Evolutionary conservation across 2,797 vertebrate species (phyloP), one percentile per base, ranked within the genome.

Genomic region (Limnodromus scolopaceus): DNA sequence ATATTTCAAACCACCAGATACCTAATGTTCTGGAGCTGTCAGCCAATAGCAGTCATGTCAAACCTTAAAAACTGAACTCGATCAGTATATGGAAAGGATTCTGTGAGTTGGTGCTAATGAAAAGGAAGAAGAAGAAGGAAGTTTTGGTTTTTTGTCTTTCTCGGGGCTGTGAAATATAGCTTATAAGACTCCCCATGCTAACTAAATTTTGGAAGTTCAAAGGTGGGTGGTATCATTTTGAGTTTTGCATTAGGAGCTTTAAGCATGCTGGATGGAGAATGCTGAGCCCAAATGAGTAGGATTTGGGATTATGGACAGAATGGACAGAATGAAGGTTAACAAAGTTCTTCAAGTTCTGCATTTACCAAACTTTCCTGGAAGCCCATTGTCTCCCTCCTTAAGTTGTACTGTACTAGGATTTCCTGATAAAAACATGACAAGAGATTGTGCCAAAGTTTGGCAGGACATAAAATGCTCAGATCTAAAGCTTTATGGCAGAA

Each of bases 391-490:
- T 84, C 54, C 49, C 9, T 11, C 28, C 53, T 78, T 51, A 58
- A 76, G 10, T 22, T 80, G 51, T 55, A 54, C 70, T 43, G 0
- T 88, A 34, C 58, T 32, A 87, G 23, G 65, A 38, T 92, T 94
- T 95, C 77, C 58, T 84, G 72, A 63, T 90, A 72, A 88, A 88
- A 87, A 88, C 77, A 90, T 64, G 48, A 66, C 34, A 68, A 71
- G 28, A 32, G 53, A 69, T 64, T n/a, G 64, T 60, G 24, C 53
- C 53, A 39, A 70, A 80, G 38, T 87, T 61, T 92, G 85, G 77
- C 66, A 70, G 58, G 58, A 66, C 34, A 8, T 43, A 77, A 79
- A 41, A 81, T 85, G 49, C 45, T 81, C 30, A 36, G 18, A 46
- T 68, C 39, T 88, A 57, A 94, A 83, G 43, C 48, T 68, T 76